Conservation (phyloP, 2,888 invertebrate genomes). For the Nowickia ferox region DNA sequence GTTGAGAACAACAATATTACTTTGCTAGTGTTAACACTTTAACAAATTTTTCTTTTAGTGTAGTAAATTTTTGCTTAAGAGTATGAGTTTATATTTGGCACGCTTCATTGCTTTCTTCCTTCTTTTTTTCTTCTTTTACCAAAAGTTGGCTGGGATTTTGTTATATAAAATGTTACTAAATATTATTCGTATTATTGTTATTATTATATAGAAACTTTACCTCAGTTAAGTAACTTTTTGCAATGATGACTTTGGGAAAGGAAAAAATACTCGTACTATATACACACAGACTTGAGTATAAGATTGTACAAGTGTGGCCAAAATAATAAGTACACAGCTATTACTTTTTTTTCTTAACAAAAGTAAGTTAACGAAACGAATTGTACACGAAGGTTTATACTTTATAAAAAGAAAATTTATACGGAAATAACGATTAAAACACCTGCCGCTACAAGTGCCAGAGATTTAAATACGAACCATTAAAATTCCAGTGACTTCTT, state of each 20-base stretch:
- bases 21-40: neutral
- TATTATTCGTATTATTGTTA: constrained; percentile 33
- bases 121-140: neutral
- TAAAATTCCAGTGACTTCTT: too few relatives aligned
- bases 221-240: constrained; percentile 3
- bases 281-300: too few relatives aligned
- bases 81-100: constrained; percentile 21
- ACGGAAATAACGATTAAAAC: too few relatives aligned
- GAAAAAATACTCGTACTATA: too few relatives aligned
- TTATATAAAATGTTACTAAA: constrained; percentile 30
- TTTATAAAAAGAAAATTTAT: too few relatives aligned
- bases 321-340: neutral
- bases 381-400: too few relatives aligned
- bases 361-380: too few relatives aligned
- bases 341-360: neutral
- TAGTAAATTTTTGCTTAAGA: neutral
- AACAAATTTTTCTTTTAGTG: constrained; percentile 22
- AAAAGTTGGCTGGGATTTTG: neutral
- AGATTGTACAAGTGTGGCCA: neutral
- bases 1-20: neutral
- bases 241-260: constrained; percentile 25
- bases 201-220: constrained; percentile 29
- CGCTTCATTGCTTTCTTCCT: constrained; percentile 37
- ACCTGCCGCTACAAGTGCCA: too few relatives aligned
- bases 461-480: too few relatives aligned